Evolutionary conservation across 2,888 invertebrate genomes (phyloP).

Genomic region (Resseliella maxima): DNA sequence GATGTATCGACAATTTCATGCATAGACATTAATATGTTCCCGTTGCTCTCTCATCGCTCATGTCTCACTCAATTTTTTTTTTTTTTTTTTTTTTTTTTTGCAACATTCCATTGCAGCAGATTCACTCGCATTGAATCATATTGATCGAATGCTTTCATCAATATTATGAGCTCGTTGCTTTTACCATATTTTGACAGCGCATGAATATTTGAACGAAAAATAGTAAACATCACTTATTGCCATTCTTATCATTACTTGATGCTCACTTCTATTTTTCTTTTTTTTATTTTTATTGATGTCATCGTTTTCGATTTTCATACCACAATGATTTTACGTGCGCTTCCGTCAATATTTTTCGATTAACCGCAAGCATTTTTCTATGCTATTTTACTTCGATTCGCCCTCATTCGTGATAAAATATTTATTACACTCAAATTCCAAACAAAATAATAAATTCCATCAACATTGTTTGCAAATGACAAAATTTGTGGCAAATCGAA

Average conservation of each 20-base stretch:
- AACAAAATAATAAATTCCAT: conserved; percentile 19
- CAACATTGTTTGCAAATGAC: conserved; percentile 29
- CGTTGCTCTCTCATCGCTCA: too few relatives aligned
- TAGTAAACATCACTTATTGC: background rate
- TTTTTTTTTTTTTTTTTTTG: too few relatives aligned
- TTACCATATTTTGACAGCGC: background rate
- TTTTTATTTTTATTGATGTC: background rate
- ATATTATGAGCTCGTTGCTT: background rate
- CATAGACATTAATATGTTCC: background rate
- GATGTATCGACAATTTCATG: background rate
- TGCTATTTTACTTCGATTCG: background rate
- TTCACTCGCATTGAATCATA: background rate
- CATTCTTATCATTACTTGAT: conserved; percentile 30
- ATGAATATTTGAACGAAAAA: background rate
- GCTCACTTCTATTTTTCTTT: too few relatives aligned
- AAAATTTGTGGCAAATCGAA: background rate
- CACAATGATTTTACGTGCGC: background rate
- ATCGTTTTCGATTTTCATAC: background rate
- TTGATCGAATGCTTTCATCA: background rate
- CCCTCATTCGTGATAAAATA: background rate
- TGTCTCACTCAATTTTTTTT: too few relatives aligned
- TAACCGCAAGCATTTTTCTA: background rate
- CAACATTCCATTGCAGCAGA: background rate
- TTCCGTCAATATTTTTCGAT: background rate
- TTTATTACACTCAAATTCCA: background rate